These are phyloP conservation scores for Crotalus tigris DNA, from an alignment of 2,113 vertebrate genomes.

Conservation along the genomic window DNA sequence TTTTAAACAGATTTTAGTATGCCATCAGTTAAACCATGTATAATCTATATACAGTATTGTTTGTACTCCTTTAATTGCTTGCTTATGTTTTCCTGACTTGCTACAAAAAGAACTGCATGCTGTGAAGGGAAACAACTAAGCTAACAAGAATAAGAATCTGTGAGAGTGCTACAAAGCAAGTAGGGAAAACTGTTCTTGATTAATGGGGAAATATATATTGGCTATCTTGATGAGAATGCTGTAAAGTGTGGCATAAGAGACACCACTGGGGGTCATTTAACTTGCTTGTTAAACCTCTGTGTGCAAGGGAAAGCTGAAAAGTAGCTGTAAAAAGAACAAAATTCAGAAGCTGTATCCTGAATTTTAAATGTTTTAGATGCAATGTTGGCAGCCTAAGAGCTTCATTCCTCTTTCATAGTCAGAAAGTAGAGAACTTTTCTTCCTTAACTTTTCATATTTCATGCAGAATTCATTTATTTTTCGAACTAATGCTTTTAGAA, in stretches of 20 bases:
- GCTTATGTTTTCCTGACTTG: conserved; percentile 49
- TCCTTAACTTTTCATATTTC: conserved; percentile 65
- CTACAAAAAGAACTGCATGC: conserved; percentile 30
- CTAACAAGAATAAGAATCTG: conserved; percentile 36
- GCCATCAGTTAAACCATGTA: conserved; percentile 37
- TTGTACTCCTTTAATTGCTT: conserved; percentile 49
- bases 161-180: conserved; percentile 44
- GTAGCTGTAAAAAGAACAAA: conserved; percentile 57
- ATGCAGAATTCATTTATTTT: conserved; percentile 74
- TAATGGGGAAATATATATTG: conserved; percentile 53
- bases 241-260: conserved; percentile 21
- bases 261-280: conserved; percentile 52
- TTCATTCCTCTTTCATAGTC: conserved; percentile 67
- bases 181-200: conserved; percentile 49
- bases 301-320: conserved; percentile 43
- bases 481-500: conserved; percentile 57
- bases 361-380: conserved; percentile 62
- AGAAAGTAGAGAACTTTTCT: conserved; percentile 64
- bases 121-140: conserved; percentile 39
- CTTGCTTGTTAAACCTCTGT: conserved; percentile 50
- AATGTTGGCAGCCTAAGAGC: conserved; percentile 65
- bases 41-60: conserved; percentile 16
- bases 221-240: conserved; percentile 34
- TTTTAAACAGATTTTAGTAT: conserved; percentile 47
- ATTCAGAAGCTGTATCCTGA: conserved; percentile 60